Evolutionary conservation across 2,888 invertebrate species (phyloP).

Genomic region (Acheta domesticus): DNA sequence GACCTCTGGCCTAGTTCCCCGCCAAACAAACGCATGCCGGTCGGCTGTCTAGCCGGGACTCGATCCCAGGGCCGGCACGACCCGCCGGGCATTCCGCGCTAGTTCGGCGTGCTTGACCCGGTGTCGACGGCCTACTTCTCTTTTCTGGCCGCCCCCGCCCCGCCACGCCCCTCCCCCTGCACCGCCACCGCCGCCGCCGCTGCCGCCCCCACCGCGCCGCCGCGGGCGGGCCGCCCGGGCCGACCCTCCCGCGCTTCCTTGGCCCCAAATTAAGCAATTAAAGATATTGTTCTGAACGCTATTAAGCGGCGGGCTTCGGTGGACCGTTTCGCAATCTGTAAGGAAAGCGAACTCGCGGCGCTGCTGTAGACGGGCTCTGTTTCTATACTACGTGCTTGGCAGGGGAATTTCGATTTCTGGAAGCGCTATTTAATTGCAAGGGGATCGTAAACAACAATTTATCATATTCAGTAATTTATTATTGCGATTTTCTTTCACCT

Average conservation of each 20-base stretch:
- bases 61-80: slow-evolving; percentile 1
- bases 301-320: neutral
- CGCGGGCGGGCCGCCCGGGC: neutral
- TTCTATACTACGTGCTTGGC: no score
- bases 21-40: slow-evolving; percentile 1
- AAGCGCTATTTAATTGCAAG: no score
- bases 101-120: neutral
- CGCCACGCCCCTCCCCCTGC: neutral
- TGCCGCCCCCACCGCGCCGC: neutral
- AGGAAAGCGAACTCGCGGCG: neutral
- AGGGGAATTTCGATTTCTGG: no score
- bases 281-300: neutral
- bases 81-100: neutral
- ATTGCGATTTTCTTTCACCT: no score
- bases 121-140: neutral
- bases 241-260: neutral
- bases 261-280: slow-evolving; percentile 18
- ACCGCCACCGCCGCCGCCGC: neutral
- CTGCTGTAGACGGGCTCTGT: no score
- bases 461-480: no score
- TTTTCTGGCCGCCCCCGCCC: neutral
- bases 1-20: neutral
- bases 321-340: slow-evolving; percentile 5
- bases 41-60: neutral
- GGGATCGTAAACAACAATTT: no score